Base-by-base conservation (phyloP, 2,113 vertebrate species). In the Ictalurus punctatus region DNA sequence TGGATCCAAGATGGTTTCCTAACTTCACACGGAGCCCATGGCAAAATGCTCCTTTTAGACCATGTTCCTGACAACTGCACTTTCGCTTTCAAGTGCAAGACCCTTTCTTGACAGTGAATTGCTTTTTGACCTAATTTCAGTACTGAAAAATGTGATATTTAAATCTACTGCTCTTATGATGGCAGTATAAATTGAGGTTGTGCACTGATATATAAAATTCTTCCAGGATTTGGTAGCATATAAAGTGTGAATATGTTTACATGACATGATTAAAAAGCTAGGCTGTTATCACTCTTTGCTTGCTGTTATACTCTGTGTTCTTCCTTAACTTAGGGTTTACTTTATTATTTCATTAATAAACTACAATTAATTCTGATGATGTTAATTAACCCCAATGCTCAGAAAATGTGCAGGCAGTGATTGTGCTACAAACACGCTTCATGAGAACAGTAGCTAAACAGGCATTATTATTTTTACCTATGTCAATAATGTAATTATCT, bases 331-430 rank as follows among this genome's bases (percentile, higher is more conserved):
- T 25, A 25, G 74, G 23, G 37, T 9, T 67, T 34, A 30, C 89
- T 88, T 88, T 79, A 90, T 87, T 87, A 67, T 85, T 87, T 89
- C 23, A 61, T 52, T 87, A 81, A 54, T n/a, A 81, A 80, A 81
- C 76, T 81, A 44, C 61, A 86, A 91, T 83, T 25, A 84, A 87
- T 84, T 91, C 85, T 91, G 63, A 90, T 71, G 81, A 83, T 91
- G 80, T 82, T 94, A 94, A 95, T 93, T 94, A 94, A 93, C 90
- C 88, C 90, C 14, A 90, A 90, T 93, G 89, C 65, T 92, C 40
- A 78, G 8, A 8, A 78, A 78, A 48, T 92, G 92, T 90, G 87
- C 88, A 92, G 92, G 92, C 93, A 90, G 17, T 89, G 90, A 92
- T 94, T 93, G 92, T 93, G 90, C 89, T 78, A 89, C 91, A 90